phyloP scores from a whole-genome alignment of 1,140 invertebrate genomes.

The Pararge aegeria region DNA sequence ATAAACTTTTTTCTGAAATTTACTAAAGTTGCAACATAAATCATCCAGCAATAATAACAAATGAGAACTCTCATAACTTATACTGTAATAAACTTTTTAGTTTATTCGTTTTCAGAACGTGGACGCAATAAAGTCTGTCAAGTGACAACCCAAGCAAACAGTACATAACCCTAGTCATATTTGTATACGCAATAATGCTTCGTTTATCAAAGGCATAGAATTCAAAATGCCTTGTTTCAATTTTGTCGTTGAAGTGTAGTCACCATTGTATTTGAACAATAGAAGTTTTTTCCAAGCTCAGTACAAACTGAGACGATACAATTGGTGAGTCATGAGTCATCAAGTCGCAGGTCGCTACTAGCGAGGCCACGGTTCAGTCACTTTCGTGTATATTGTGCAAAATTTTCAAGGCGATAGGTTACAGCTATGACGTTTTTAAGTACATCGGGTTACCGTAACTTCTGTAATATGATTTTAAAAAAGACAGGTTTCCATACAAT shows the following conservation, averaged over 20 bases:
- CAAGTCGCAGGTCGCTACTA: conserved; percentile 35
- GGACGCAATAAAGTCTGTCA: conserved; percentile 5
- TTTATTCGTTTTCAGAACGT: conserved; percentile 8
- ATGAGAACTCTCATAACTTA: conserved; percentile 1
- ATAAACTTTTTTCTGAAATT: too few relatives aligned
- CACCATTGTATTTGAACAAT: conserved; percentile 40
- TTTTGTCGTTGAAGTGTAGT: not conserved
- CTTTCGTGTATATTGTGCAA: not conserved
- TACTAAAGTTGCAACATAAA: not conserved
- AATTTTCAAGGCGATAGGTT: conserved; percentile 2
- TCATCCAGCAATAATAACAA: not conserved
- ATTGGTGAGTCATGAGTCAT: conserved; percentile 65
- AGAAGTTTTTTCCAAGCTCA: conserved; percentile 50
- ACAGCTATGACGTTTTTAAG: too few relatives aligned
- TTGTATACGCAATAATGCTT: not conserved
- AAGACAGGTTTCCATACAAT: too few relatives aligned
- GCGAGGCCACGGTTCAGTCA: conserved; percentile 47
- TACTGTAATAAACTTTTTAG: conserved; percentile 6
- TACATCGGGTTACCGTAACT: too few relatives aligned
- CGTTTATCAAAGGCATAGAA: not conserved
- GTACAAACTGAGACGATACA: conserved; percentile 50
- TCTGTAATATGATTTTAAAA: too few relatives aligned
- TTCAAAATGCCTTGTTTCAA: not conserved
- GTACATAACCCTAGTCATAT: not conserved
- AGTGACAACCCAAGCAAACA: not conserved